Conservation (phyloP, 2,113 vertebrate species). For the Crocuta crocuta region DNA sequence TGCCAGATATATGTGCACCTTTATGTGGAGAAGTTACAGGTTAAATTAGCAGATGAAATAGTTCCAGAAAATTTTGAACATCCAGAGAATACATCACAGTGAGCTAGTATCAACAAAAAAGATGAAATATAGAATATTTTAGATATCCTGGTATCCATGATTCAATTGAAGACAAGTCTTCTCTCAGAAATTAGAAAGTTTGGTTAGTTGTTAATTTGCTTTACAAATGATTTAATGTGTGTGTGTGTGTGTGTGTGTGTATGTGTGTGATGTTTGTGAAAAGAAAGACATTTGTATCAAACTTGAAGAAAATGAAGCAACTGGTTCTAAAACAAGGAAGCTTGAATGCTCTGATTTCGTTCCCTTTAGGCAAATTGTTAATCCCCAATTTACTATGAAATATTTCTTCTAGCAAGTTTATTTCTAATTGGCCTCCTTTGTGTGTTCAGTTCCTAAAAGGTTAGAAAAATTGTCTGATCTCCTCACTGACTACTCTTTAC, state of each 20-base stretch:
- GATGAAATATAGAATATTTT: background rate
- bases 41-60: background rate
- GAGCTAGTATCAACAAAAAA: background rate
- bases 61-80: background rate
- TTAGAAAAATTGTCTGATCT: slow-evolving; percentile 47
- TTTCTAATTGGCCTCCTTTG: slow-evolving; percentile 73
- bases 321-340: slow-evolving; percentile 58
- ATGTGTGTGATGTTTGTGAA: background rate
- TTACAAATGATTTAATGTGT: background rate
- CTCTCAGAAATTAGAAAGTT: slow-evolving; percentile 10
- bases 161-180: background rate
- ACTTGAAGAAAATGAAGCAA: slow-evolving; percentile 60
- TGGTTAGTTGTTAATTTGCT: background rate
- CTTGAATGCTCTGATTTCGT: slow-evolving; percentile 46
- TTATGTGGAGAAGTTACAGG: background rate
- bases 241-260: background rate
- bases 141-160: background rate
- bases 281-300: slow-evolving; percentile 46
- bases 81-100: background rate
- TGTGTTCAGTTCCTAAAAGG: slow-evolving; percentile 37
- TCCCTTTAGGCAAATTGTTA: slow-evolving; percentile 64
- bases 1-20: background rate
- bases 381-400: slow-evolving; percentile 69
- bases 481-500: background rate
- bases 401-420: slow-evolving; percentile 61